A percentile compares a stretch with the other conserved stretches of the same genome.
Evolutionary conservation across 2,113 vertebrate genomes (phyloP).

Genomic region (Zosterops hypoxanthus): DNA sequence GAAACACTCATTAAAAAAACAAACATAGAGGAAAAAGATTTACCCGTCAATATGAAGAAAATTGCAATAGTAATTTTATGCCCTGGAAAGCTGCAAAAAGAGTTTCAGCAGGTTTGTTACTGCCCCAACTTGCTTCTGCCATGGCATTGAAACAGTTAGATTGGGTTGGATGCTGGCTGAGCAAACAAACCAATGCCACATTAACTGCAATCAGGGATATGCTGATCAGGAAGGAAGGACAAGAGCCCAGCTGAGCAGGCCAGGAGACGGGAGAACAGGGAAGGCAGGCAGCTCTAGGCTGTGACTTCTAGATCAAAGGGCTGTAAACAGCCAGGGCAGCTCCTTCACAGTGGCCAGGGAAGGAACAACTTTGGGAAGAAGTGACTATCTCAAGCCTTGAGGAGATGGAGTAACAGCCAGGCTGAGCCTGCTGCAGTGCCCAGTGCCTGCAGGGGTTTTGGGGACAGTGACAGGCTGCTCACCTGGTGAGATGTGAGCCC

Average conservation of each 20-base stretch:
- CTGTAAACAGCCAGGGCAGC: neutral
- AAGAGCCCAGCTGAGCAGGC: neutral
- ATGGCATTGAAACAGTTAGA: neutral
- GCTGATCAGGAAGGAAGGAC: neutral
- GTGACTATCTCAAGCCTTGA: neutral
- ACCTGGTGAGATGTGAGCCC: neutral
- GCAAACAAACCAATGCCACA: neutral
- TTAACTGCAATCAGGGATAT: neutral
- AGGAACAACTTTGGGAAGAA: neutral
- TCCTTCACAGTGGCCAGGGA: rapidly evolving
- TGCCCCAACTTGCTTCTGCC: neutral
- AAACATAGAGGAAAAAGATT: neutral
- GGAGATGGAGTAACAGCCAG: neutral
- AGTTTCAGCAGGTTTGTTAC: neutral
- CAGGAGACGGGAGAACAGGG: neutral
- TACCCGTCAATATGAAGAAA: neutral
- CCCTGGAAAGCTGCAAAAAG: neutral
- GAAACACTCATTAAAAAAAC: neutral
- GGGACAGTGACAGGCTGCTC: neutral
- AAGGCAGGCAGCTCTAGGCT: neutral
- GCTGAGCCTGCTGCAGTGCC: neutral
- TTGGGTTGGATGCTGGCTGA: neutral
- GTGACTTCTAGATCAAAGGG: neutral
- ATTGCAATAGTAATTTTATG: neutral
- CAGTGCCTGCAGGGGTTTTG: rapidly evolving